phyloP scores from a whole-genome alignment of 2,797 vertebrate species.

The Gallirallus australis region DNA sequence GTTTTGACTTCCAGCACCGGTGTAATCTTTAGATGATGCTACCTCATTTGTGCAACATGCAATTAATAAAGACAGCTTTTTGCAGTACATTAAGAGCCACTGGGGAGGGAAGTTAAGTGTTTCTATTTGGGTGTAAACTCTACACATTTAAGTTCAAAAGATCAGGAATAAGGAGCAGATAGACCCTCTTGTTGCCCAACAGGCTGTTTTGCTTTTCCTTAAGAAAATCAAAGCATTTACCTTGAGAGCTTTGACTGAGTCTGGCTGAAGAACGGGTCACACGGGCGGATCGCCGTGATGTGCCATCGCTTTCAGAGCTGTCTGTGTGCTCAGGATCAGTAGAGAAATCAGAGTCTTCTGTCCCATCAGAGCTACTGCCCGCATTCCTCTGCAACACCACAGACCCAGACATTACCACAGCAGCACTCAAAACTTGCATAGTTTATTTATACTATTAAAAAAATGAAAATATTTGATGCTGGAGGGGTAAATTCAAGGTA shows the following conservation, averaged over 20 bases:
- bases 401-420: constrained; percentile 50
- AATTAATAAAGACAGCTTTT: background rate
- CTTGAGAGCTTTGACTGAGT: constrained; percentile 97
- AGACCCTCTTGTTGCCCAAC: background rate
- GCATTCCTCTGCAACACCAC: constrained; percentile 88
- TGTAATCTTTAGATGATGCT: background rate
- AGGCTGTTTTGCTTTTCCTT: background rate
- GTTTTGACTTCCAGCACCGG: background rate
- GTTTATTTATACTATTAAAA: background rate
- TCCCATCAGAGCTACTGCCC: constrained; percentile 96
- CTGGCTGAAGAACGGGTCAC: constrained; percentile 94
- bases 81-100: background rate
- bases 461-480: background rate
- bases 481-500: background rate
- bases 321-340: constrained; percentile 96
- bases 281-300: constrained; percentile 88
- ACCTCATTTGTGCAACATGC: too few species aligned
- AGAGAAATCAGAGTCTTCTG: constrained; percentile 97
- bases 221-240: constrained; percentile 65
- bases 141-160: too few species aligned
- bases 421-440: background rate
- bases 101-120: background rate
- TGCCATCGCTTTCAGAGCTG: constrained; percentile 94
- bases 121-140: background rate
- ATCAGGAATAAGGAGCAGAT: background rate